A percentile compares a stretch with the other conserved stretches of the same genome.
Evolutionary conservation across 2,113 vertebrate species (phyloP).

Genomic region (Crotalus tigris): DNA sequence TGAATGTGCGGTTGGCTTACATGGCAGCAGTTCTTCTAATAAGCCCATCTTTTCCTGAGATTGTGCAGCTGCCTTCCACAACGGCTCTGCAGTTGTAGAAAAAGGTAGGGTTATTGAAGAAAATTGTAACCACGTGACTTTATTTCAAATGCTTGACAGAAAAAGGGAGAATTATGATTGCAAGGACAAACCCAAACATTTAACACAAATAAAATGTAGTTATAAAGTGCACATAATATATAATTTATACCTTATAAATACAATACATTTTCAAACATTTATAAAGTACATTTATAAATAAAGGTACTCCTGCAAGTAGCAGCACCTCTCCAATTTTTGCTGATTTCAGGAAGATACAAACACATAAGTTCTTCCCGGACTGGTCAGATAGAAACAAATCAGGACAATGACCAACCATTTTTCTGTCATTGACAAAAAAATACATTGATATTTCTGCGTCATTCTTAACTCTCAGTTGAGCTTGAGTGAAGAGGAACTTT

Average conservation of each 20-base stretch:
- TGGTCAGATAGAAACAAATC: neutral
- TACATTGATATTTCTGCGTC: neutral
- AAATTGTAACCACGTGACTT: slow-evolving; percentile 33
- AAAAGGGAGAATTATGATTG: neutral
- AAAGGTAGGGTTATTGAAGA: neutral
- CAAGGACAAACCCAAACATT: neutral
- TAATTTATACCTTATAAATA: neutral
- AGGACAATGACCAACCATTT: neutral
- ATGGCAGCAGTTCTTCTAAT: neutral
- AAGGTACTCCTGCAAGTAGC: neutral
- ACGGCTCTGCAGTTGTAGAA: neutral
- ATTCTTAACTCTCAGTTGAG: neutral
- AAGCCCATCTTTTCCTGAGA: neutral
- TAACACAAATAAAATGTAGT: neutral
- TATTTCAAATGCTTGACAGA: slow-evolving; percentile 29
- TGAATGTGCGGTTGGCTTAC: neutral
- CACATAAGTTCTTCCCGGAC: neutral
- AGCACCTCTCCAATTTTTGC: neutral
- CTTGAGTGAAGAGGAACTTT: neutral
- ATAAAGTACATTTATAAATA: neutral
- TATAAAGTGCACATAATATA: neutral
- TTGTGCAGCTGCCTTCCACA: neutral
- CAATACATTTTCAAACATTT: neutral
- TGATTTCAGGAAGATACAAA: neutral
- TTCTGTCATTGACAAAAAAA: neutral